phyloP scores from a whole-genome alignment of 2,797 vertebrate species.

The Margarornis squamiger region DNA sequence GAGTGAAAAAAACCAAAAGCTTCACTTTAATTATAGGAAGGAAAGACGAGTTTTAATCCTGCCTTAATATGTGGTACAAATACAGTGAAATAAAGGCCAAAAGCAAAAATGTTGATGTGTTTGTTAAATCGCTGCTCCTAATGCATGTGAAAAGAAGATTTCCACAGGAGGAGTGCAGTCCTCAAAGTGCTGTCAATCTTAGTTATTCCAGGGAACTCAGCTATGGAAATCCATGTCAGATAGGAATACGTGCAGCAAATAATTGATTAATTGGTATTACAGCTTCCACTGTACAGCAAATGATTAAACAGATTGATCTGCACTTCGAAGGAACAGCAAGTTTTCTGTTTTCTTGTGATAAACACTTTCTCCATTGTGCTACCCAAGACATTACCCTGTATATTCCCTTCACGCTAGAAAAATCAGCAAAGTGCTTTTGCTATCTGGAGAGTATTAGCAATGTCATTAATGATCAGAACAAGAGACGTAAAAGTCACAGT shows the following conservation, averaged over 20 bases:
- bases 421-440: background rate
- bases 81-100: background rate
- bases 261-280: background rate
- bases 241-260: background rate
- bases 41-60: background rate
- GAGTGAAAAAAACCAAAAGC: background rate
- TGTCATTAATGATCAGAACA: background rate
- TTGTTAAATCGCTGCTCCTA: background rate
- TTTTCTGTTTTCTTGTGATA: background rate
- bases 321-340: background rate
- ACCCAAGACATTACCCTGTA: background rate
- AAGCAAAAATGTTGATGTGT: background rate
- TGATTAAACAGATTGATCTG: background rate
- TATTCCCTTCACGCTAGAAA: background rate
- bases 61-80: background rate
- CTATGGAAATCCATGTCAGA: background rate
- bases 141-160: background rate
- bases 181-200: background rate
- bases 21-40: background rate
- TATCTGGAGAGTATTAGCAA: background rate
- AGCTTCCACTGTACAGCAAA: background rate
- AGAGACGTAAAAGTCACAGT: background rate
- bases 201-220: background rate
- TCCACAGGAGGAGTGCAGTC: background rate
- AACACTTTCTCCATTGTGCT: background rate